Evolutionary conservation across 2,113 vertebrate species (phyloP), one percentile per base, ranked within the genome.

Genomic region (Hippoglossus stenolepis): DNA sequence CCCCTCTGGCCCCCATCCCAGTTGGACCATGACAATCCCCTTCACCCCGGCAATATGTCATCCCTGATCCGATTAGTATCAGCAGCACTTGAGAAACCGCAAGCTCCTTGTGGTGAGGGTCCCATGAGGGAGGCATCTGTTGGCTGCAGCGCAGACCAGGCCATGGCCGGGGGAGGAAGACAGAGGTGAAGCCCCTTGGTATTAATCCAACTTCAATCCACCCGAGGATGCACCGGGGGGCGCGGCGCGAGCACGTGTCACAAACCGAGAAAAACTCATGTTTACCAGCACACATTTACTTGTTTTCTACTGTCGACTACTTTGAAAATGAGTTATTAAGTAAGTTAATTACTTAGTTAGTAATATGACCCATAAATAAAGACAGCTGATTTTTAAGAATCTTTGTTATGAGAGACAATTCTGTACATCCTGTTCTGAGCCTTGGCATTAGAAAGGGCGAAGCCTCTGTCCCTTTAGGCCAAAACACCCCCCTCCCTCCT

Each of bases 61-160:
- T 93, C 89, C 67, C 83, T 94, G 96, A 97, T 96, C 95, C 80
- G 94, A 96, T 97, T 97, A 98, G 95, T 94, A 95, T 96, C 96
- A 96, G 94, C 95, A 95, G 94, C 93, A 95, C 93, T 95, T 93
- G 89, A 93, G 90, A 95, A 96, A 93, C 91, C 80, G 9, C 91
- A 83, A 87, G 90, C 80, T 53, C 60, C 89, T 86, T 83, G 82
- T 85, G 86, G 77, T 47, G 79, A 87, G 85, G 86, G 83, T 89
- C 85, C 69, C 61, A 47, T 65, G 88, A 87, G 83, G 80, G 85
- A 87, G 79, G 88, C 92, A 93, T 93, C 91, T 93, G 91, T 79
- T 81, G 83, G 80, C 82, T 77, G 73, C 54, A 68, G 23, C 70
- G 5, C 62, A 65, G 62, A 74, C 63, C 28, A 60, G 68, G 31